Conservation (phyloP, 2,888 invertebrate species). For the Drosophila phalerata region DNA sequence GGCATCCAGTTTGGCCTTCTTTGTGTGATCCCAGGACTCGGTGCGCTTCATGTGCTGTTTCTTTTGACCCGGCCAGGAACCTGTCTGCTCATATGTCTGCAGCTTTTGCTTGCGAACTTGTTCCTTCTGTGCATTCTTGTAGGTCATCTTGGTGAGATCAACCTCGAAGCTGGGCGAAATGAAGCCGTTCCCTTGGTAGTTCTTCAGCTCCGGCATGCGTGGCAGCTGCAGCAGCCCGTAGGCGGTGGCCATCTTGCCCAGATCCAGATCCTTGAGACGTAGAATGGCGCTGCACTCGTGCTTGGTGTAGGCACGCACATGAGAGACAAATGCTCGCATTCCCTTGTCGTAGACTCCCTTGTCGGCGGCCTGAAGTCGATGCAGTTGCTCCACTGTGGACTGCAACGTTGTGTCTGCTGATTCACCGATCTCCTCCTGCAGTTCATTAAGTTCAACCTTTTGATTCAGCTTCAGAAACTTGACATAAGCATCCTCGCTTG, state of each 20-base stretch:
- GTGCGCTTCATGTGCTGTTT: constrained; percentile 87
- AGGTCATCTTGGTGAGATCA: constrained; percentile 91
- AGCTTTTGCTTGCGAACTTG: constrained; percentile 90
- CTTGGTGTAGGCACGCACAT: constrained; percentile 96
- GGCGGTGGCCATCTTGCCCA: constrained; percentile 93
- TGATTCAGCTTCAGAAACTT: constrained; percentile 96
- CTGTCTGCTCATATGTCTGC: constrained; percentile 90
- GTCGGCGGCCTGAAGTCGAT: constrained; percentile 87
- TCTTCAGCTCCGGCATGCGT: constrained; percentile 97
- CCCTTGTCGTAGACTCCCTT: constrained; percentile 94
- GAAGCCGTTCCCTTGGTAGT: constrained; percentile 86
- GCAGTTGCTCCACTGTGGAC: constrained; percentile 84
- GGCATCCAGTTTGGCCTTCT: constrained; percentile 87
- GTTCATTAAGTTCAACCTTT: constrained; percentile 87
- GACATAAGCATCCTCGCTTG: constrained; percentile 95
- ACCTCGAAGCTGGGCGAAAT: constrained; percentile 86
- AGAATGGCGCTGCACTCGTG: constrained; percentile 97
- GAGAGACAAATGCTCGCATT: constrained; percentile 97
- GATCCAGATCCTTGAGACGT: constrained; percentile 93
- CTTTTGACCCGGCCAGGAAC: constrained; percentile 89
- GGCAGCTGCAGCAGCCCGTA: constrained; percentile 97
- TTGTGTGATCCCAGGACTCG: constrained; percentile 92
- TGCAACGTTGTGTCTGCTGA: constrained; percentile 18
- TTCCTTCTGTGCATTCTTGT: constrained; percentile 93
- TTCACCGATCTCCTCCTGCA: constrained; percentile 37